Evolutionary conservation across 2,797 vertebrate genomes (phyloP).

Genomic region (Catharus ustulatus): DNA sequence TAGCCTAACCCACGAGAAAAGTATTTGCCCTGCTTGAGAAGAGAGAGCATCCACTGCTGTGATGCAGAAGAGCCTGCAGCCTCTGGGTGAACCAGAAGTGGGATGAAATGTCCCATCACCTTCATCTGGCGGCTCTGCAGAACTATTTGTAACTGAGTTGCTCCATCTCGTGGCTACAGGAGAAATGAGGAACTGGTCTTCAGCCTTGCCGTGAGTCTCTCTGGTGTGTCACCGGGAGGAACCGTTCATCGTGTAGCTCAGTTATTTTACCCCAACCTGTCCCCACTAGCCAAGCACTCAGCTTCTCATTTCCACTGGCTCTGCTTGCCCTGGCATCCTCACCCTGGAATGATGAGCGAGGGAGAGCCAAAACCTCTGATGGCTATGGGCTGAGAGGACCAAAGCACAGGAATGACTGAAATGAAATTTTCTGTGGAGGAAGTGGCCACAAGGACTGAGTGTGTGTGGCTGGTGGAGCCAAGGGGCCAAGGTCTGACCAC

Average conservation of each 20-base stretch:
- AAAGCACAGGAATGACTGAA: neutral
- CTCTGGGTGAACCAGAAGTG: neutral
- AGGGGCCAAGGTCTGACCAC: neutral
- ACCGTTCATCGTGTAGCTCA: neutral
- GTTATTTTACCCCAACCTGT: neutral
- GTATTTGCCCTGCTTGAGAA: neutral
- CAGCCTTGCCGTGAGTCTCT: neutral
- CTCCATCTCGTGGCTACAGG: constrained; percentile 45
- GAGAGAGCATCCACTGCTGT: neutral
- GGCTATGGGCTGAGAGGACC: fast-evolving
- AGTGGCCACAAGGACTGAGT: neutral
- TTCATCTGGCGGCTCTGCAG: neutral
- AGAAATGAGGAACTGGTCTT: neutral
- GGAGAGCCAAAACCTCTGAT: neutral
- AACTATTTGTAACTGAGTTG: neutral
- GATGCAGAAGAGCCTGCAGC: neutral
- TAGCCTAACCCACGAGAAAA: neutral
- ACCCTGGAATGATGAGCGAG: neutral
- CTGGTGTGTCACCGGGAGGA: neutral
- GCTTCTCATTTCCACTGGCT: neutral
- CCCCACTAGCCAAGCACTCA: fast-evolving
- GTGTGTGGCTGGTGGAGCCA: neutral
- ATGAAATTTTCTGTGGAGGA: neutral
- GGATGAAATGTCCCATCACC: neutral
- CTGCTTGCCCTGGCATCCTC: neutral